Conservation (phyloP, 2,113 vertebrate species). For the Nestor notabilis region DNA sequence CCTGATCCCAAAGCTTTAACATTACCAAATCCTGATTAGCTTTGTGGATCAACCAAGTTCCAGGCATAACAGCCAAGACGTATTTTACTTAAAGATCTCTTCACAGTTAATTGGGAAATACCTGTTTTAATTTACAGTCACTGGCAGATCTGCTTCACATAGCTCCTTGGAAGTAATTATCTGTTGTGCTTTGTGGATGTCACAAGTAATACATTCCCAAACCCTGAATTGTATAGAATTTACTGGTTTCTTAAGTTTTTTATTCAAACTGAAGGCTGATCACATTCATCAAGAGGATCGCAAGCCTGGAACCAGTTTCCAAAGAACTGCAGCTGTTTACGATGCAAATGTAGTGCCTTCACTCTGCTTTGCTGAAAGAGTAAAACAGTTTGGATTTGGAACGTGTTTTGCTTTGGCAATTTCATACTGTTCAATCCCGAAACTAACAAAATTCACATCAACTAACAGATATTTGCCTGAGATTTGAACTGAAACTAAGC, state of each 20-base stretch:
- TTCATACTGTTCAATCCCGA: not conserved
- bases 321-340: not conserved
- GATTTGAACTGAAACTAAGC: not conserved
- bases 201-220: not conserved
- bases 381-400: not conserved
- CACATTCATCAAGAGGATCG: not conserved
- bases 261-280: not conserved
- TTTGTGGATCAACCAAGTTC: conserved; percentile 47
- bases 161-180: conserved; percentile 33
- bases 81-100: conserved; percentile 49
- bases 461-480: not conserved
- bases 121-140: not conserved
- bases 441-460: not conserved
- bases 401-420: not conserved
- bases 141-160: conserved; percentile 35
- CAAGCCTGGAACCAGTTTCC: not conserved
- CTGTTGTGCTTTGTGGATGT: not conserved
- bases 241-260: not conserved
- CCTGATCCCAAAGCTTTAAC: conserved; percentile 20
- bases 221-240: not conserved
- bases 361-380: not conserved
- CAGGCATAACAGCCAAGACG: conserved; percentile 34
- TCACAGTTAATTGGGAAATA: not conserved
- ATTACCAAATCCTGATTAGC: conserved; percentile 64
- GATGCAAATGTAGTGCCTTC: not conserved